Evolutionary conservation across 2,113 vertebrate genomes (phyloP).

Genomic region (Varanus salvator): DNA sequence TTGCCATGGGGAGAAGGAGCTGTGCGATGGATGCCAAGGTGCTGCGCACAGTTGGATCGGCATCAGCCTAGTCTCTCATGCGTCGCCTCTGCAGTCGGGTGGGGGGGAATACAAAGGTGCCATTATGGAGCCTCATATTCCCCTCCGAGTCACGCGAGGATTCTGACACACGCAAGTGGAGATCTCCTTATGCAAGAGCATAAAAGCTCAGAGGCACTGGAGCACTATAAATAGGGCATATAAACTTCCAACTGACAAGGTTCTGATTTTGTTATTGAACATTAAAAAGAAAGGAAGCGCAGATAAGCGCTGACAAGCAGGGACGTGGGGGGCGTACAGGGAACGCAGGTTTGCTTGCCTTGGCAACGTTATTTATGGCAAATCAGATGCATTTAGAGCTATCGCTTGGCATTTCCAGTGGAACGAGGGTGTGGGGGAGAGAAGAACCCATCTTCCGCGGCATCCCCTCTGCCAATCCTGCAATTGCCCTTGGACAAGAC

Average conservation of each 20-base stretch:
- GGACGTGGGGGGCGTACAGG: constrained; percentile 52
- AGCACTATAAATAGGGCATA: constrained; percentile 68
- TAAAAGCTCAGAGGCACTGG: constrained; percentile 61
- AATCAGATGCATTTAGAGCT: constrained; percentile 70
- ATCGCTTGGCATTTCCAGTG: constrained; percentile 68
- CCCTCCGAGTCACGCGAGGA: constrained; percentile 46
- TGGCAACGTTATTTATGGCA: constrained; percentile 52
- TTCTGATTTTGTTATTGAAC: constrained; percentile 68
- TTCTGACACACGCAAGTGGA: constrained; percentile 47
- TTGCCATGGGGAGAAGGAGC: not conserved
- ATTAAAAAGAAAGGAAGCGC: constrained; percentile 45
- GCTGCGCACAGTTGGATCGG: constrained; percentile 16
- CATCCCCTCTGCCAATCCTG: constrained; percentile 55
- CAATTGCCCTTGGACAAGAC: constrained; percentile 67
- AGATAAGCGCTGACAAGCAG: constrained; percentile 58
- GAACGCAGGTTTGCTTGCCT: constrained; percentile 59
- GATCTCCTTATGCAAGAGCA: constrained; percentile 63
- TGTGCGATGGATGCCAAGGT: not conserved
- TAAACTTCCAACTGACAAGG: constrained; percentile 71
- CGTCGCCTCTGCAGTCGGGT: not conserved
- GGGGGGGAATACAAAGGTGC: constrained; percentile 44
- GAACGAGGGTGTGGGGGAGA: constrained; percentile 51
- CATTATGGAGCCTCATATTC: constrained; percentile 31
- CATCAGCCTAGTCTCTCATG: rapidly evolving
- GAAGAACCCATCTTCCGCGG: constrained; percentile 66